phyloP scores from a whole-genome alignment of 1,140 invertebrate species.

The Phortica variegata region DNA sequence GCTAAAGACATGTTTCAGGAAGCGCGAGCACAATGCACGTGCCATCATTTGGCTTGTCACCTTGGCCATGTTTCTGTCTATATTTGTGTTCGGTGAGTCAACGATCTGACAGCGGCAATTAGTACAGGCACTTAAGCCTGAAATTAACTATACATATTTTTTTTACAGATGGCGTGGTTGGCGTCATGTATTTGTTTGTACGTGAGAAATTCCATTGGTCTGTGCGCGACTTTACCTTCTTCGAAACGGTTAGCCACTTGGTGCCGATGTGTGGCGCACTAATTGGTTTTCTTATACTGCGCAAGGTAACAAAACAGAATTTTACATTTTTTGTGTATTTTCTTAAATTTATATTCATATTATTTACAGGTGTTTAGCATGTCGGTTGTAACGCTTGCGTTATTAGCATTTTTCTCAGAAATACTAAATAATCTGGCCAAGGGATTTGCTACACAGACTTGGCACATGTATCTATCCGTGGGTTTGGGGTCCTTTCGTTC shows the following conservation, averaged over 20 bases:
- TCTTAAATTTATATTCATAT: background rate
- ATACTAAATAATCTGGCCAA: constrained; percentile 57
- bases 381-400: constrained; percentile 42
- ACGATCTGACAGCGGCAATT: background rate
- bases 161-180: constrained; percentile 44
- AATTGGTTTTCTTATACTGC: constrained; percentile 59
- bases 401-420: constrained; percentile 50
- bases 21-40: constrained; percentile 63
- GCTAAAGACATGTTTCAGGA: constrained; percentile 63
- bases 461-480: constrained; percentile 65
- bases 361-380: constrained; percentile 37
- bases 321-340: too few species aligned
- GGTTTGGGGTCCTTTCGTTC: constrained; percentile 61
- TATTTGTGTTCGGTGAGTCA: constrained; percentile 59
- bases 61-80: constrained; percentile 60
- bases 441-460: constrained; percentile 61
- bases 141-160: background rate
- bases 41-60: constrained; percentile 65
- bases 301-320: constrained; percentile 48
- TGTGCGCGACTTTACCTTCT: constrained; percentile 63
- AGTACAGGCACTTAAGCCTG: constrained; percentile 20
- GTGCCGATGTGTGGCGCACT: constrained; percentile 60
- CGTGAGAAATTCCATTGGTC: constrained; percentile 69
- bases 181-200: constrained; percentile 65
- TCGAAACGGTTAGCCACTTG: constrained; percentile 57